Percentiles rank a stretch among this genome's conserved stretches.
phyloP scores from a whole-genome alignment of 30 jellyfish, hydroid and myxozoan species.

The Aurelia coerulea region DNA sequence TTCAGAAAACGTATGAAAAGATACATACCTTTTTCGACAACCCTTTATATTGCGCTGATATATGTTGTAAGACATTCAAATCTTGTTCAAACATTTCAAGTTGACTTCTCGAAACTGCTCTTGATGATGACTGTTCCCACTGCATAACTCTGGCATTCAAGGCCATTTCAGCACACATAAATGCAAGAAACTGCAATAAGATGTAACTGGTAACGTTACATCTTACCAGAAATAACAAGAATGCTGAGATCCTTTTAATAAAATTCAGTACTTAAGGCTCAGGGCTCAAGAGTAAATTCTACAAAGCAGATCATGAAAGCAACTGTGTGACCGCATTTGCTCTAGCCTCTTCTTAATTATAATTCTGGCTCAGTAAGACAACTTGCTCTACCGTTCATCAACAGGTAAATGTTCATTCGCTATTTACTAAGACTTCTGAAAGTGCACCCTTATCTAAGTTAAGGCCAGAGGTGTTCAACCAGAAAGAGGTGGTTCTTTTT shows the following conservation, averaged over 20 bases:
- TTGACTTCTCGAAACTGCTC: conserved; percentile 14
- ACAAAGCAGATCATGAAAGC: background rate
- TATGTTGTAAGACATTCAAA: conserved; percentile 30
- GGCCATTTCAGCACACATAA: conserved; percentile 69
- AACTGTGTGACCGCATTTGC: background rate
- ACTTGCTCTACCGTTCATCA: too few species aligned
- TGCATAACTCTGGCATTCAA: conserved; percentile 41
- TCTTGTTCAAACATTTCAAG: conserved; percentile 55
- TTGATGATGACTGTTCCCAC: conserved; percentile 48
- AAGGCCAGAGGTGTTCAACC: too few species aligned
- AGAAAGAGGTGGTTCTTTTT: too few species aligned
- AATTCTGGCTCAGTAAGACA: too few species aligned
- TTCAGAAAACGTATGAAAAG: background rate
- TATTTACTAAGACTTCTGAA: too few species aligned
- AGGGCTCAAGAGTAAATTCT: background rate
- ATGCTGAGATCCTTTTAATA: background rate
- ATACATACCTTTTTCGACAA: conserved; percentile 26
- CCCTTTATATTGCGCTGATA: background rate
- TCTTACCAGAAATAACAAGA: background rate
- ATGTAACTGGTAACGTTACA: background rate
- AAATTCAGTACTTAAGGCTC: background rate
- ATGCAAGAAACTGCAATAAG: conserved; percentile 41
- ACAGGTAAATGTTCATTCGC: too few species aligned
- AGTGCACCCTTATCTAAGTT: too few species aligned
- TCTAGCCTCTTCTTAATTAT: too few species aligned